Evolutionary conservation across 2,888 invertebrate species (phyloP), one percentile per base, ranked within the genome.

Genomic region (Crocallis elinguaria): DNA sequence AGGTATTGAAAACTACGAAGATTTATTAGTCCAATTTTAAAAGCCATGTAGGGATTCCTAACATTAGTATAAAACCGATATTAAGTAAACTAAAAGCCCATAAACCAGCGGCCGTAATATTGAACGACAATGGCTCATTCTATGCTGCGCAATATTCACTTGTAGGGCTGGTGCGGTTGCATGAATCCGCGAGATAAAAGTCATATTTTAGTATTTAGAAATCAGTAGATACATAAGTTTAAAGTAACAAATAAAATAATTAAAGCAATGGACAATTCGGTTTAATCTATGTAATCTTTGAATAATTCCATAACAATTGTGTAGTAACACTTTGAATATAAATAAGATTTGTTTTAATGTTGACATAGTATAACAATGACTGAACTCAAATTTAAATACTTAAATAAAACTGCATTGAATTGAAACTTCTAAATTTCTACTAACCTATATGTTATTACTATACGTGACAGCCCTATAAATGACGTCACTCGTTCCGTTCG

Each of bases 91-190:
- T 60, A 52, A 64, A 54, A 63, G 51, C 42, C 60, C 66, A 67
- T 68, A 67, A 63, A 71, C 63, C 64, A 64, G 52, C 44, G 60
- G 64, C 66, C 64, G 66, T 70, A 64, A 69, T 71, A 75, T 74
- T 67, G 62, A 59, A 57, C 43, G 55, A 76, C 73, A 77, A 74
- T 77, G 66, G 67, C 56, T 67, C 71, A 67, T 69, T 75, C 69
- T 30, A 45, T 13, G 14, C 25, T 25, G 25, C 30, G 30, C n/a
- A n/a, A 30, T 42, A 43, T 14, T 14, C 11, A 30, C 1, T 16
- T 1, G n/a, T 35, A 51, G 38, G 51, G 51, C 35, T 51, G 25
- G 3, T 9, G n/a, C 25, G 2, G 7, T 23, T 23, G 23, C 23
- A 23, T 23, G n/a, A n/a, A n/a, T n/a, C n/a, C n/a, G n/a, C n/a